phyloP scores from a whole-genome alignment of 1,140 invertebrate species.

The Pseudomyrmex concolor region DNA sequence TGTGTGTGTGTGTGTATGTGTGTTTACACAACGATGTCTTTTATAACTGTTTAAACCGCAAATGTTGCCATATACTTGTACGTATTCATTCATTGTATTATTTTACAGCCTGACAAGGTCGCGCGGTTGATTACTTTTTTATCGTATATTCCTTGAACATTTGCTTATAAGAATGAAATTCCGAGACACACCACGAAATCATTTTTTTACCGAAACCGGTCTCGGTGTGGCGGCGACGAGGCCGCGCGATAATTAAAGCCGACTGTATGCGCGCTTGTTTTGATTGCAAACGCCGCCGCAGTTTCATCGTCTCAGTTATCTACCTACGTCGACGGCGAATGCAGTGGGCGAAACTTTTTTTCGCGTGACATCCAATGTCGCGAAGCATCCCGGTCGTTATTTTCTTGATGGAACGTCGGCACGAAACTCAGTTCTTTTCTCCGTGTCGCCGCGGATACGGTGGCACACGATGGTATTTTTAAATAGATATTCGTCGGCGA shows the following conservation, averaged over 20 bases:
- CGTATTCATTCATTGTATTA: not conserved
- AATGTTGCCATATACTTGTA: not conserved
- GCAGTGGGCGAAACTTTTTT: slow-evolving; percentile 10
- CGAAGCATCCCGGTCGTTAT: slow-evolving; percentile 17
- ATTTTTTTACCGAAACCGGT: slow-evolving; percentile 40
- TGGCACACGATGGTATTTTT: slow-evolving; percentile 39
- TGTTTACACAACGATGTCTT: slow-evolving; percentile 1
- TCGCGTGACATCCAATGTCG: slow-evolving; percentile 2
- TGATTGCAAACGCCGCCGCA: slow-evolving; percentile 32
- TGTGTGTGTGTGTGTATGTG: not conserved
- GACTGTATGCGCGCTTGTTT: slow-evolving; percentile 6
- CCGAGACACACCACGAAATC: not conserved
- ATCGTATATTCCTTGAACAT: not conserved
- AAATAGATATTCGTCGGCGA: slow-evolving; percentile 47
- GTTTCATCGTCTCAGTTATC: not conserved
- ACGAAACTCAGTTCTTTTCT: not conserved
- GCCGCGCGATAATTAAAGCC: slow-evolving; percentile 35
- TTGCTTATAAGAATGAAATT: not conserved
- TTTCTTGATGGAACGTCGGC: not conserved
- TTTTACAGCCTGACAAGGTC: not conserved
- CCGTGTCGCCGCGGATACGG: not conserved
- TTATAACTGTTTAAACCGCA: not conserved
- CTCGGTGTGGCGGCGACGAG: not conserved
- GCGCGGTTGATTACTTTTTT: not conserved
- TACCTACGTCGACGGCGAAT: not conserved